Base-by-base conservation (phyloP, 2,113 vertebrate genomes). In the Eulacestoma nigropectus region DNA sequence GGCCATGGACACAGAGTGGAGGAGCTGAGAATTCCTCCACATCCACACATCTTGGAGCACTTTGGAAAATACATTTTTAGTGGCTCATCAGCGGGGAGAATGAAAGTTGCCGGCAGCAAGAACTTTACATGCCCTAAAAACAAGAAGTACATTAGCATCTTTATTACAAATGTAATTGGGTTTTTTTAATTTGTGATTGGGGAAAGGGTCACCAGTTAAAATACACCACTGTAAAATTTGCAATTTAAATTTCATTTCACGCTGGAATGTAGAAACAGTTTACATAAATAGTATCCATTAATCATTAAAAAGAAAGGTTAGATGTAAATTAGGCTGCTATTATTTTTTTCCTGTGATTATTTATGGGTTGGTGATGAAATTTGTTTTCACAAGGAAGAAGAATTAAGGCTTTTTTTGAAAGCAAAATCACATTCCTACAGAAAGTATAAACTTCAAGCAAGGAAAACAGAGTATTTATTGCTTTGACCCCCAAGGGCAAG, bases 221-320 rank as follows among this genome's bases (percentile, higher is more conserved):
- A 98, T 95, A 97, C 55, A 97, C 93, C 93, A 97, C 97, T 97
- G 97, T 97, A 98, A 97, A 98, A 98, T 98, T 93, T 98, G 97
- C 97, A 98, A 98, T 98, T 98, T 97, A 98, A 97, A 98, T 98
- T 98, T 98, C 97, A 98, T 98, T 98, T 98, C 98, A 98, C 49
- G 75, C 97, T 89, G 81, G 96, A 98, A 96, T 97, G 94, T 97
- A 89, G 95, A 97, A 97, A 97, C 89, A 97, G 97, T 98, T 98
- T 98, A 97, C 97, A 98, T 97, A 98, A 98, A 98, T 97, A 97
- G 96, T 95, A 96, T 86, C 97, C 97, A 98, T 98, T 98, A 97
- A 98, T 98, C 98, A 98, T 96, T 97, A 96, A 97, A 98, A 98
- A 97, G 93, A 97, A 98, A 98, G 95, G 97, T 98, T 97, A 97